Percentiles rank a stretch among this genome's conserved stretches.
These are phyloP conservation scores for Todiramphus saurophagus DNA, from an alignment of 2,113 vertebrate genomes.

Conservation along the genomic window DNA sequence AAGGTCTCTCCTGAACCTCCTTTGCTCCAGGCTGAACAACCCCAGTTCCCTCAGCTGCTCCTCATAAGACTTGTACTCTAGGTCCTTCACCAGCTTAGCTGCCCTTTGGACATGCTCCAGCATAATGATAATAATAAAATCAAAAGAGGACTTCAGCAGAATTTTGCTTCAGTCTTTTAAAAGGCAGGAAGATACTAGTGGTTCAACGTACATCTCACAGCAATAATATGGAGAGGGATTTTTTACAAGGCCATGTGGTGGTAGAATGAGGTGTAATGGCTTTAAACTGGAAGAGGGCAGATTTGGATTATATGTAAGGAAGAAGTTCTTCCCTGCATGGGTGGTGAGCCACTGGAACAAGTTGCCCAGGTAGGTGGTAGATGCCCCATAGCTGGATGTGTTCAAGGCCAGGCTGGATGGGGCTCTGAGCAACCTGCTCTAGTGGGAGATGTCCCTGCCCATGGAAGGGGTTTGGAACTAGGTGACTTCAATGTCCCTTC, in stretches of 20 bases:
- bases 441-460: background rate
- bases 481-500: background rate
- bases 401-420: background rate
- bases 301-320: background rate
- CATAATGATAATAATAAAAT: background rate
- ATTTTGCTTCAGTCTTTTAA: background rate
- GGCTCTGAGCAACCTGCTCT: background rate
- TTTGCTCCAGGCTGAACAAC: too few relatives aligned
- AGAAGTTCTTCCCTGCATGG: background rate
- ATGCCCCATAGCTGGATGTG: background rate
- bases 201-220: background rate
- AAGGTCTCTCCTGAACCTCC: too few relatives aligned
- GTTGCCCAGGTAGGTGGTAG: background rate
- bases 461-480: background rate
- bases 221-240: background rate
- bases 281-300: background rate
- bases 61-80: background rate
- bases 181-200: background rate
- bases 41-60: too few relatives aligned
- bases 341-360: background rate
- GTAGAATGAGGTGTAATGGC: background rate
- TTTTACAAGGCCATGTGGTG: background rate
- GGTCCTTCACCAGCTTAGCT: background rate
- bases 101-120: background rate
- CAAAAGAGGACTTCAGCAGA: background rate